Evolutionary conservation across 2,113 vertebrate genomes (phyloP), one percentile per base, ranked within the genome.

Genomic region (Rhinolophus sinicus): DNA sequence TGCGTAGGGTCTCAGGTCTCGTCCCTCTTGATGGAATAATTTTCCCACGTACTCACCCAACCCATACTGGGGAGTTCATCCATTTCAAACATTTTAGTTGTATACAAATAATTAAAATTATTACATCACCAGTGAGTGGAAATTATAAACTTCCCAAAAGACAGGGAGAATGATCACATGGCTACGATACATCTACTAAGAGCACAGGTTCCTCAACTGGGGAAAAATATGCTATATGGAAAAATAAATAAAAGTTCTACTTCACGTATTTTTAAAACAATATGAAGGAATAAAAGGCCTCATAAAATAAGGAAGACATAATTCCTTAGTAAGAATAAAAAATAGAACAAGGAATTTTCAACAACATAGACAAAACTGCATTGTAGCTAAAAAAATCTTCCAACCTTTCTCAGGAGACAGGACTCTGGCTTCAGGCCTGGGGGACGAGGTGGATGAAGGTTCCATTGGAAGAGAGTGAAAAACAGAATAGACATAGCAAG

Each of bases 241-340:
- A 60, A 50, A 82, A 52, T 35, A 28, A n/a, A 65, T 35, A 28
- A n/a, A 65, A 28, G 69, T 70, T 80, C 47, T 85, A 58, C 8
- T 73, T 88, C 50, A 90, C 21, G 40, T n/a, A 89, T 75, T 75
- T 76, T 52, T 30, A 90, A 86, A 83, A 72, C 44, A 82, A 58
- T 35, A 84, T 8, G 12, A 92, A 85, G 40, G 33, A 56, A 84
- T 44, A 92, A 21, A 84, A 73, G 2, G 40, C 80, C 56, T 84
- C 77, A 72, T 75, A 73, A 72, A 47, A 72, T 28, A 83, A 88
- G 75, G 28, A 18, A 77, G 18, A 69, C 47, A 28, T 7, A 94
- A 88, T 78, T 92, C 64, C 50, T 78, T 28, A 67, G 19, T 40
- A 95, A 90, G 40, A 94, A 52, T n/a, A 86, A 90, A 92, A 85